Percentiles rank a stretch among this genome's conserved stretches.
phyloP scores from a whole-genome alignment of 2,888 invertebrate species.

The Punctoribates punctum region DNA sequence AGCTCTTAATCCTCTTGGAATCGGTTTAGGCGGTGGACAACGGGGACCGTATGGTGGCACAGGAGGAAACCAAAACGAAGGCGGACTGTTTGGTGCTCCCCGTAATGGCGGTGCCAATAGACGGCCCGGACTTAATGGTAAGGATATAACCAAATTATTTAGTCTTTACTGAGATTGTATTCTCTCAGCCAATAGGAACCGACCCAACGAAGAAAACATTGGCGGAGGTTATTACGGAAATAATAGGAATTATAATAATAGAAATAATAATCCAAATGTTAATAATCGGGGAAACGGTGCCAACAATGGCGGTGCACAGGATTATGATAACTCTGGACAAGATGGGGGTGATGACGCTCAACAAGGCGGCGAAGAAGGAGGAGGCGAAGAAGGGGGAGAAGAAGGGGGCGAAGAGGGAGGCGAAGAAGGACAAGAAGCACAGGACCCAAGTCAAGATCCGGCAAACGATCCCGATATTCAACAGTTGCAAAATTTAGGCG shows the following conservation, averaged over 20 bases:
- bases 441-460: constrained; percentile 39
- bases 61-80: neutral
- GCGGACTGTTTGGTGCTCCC: neutral
- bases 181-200: neutral
- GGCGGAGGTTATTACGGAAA: constrained; percentile 40
- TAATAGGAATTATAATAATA: constrained; percentile 31
- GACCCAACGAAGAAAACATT: constrained; percentile 17
- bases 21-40: neutral
- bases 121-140: neutral
- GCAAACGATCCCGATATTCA: constrained; percentile 42
- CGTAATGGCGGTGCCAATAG: neutral
- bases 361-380: constrained; percentile 5
- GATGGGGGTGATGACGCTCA: constrained; percentile 25
- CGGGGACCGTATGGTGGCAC: neutral
- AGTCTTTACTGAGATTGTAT: too few relatives aligned
- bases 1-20: constrained; percentile 39
- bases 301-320: neutral
- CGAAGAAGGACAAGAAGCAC: neutral
- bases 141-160: neutral
- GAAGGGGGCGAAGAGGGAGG: neutral
- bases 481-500: constrained; percentile 42
- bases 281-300: neutral
- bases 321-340: constrained; percentile 19
- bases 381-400: neutral
- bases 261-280: neutral